phyloP scores from a whole-genome alignment of 2,113 vertebrate genomes.

The Carassius auratus region DNA sequence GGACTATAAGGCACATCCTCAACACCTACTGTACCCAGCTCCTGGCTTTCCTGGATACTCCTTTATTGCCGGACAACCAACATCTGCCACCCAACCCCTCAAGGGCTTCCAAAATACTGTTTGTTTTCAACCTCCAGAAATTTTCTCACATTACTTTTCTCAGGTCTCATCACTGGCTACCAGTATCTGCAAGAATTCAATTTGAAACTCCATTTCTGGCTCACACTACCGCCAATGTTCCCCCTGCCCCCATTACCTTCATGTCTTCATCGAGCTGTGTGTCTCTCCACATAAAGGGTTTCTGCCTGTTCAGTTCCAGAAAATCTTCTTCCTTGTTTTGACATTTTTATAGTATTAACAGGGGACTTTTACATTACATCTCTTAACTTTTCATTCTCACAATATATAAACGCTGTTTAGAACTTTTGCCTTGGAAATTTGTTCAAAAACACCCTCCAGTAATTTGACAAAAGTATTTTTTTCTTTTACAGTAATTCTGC shows the following conservation, averaged over 20 bases:
- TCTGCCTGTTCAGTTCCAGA: background rate
- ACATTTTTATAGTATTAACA: background rate
- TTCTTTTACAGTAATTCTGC: background rate
- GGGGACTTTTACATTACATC: background rate
- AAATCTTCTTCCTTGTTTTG: background rate
- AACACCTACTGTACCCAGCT: conserved; percentile 14
- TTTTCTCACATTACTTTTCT: conserved; percentile 24
- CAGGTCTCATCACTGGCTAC: background rate
- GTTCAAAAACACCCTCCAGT: background rate
- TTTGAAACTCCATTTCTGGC: background rate
- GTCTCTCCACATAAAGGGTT: conserved; percentile 21
- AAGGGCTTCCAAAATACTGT: conserved; percentile 26
- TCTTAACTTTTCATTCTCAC: background rate
- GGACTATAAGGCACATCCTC: background rate
- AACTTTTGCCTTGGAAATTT: background rate
- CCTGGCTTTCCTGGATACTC: conserved; percentile 12
- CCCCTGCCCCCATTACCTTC: conserved; percentile 5
- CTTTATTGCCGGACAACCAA: conserved; percentile 18
- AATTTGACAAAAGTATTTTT: background rate
- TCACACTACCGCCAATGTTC: background rate
- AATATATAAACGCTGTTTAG: background rate
- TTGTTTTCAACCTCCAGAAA: conserved; percentile 29
- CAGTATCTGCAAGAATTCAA: conserved; percentile 14
- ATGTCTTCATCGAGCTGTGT: background rate
- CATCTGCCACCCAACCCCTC: conserved; percentile 22